These are phyloP conservation scores for Turnix velox DNA, from an alignment of 2,113 vertebrate genomes.

Conservation along the genomic window DNA sequence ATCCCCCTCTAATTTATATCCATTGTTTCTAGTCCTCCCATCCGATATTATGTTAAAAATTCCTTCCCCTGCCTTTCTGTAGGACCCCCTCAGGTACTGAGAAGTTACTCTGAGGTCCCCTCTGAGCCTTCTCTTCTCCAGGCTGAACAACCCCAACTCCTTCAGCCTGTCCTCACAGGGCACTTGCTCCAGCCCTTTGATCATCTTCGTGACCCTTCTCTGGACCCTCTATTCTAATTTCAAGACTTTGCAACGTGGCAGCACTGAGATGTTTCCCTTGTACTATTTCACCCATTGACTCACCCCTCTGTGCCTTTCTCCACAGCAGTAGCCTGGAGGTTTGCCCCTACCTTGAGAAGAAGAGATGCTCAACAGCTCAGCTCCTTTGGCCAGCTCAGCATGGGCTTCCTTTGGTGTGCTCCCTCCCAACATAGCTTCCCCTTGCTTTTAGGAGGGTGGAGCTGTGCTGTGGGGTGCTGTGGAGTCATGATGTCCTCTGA, in stretches of 20 bases:
- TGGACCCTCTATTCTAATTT: not conserved
- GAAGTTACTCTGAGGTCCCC: too few relatives aligned
- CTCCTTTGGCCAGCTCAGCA: fast-evolving
- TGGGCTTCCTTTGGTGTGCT: not conserved
- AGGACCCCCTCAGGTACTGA: too few relatives aligned
- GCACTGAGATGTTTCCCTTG: not conserved
- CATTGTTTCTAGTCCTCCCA: too few relatives aligned
- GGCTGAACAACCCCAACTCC: too few relatives aligned
- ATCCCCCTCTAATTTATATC: too few relatives aligned
- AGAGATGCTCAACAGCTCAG: not conserved
- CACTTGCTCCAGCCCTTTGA: too few relatives aligned
- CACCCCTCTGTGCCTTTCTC: fast-evolving
- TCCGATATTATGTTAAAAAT: too few relatives aligned
- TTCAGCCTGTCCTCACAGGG: too few relatives aligned
- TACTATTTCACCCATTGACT: too few relatives aligned
- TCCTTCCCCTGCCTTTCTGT: too few relatives aligned
- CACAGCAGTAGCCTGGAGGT: not conserved
- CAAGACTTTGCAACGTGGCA: not conserved
- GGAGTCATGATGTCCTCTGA: not conserved
- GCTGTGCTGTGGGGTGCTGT: not conserved
- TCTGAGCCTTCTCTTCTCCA: too few relatives aligned
- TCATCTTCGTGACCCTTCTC: too few relatives aligned
- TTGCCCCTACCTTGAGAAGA: fast-evolving
- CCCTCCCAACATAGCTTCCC: not conserved
- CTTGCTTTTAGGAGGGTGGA: not conserved